These are phyloP conservation scores for Trematomus bernacchii DNA, from an alignment of 2,797 vertebrate genomes.

Conservation along the genomic window DNA sequence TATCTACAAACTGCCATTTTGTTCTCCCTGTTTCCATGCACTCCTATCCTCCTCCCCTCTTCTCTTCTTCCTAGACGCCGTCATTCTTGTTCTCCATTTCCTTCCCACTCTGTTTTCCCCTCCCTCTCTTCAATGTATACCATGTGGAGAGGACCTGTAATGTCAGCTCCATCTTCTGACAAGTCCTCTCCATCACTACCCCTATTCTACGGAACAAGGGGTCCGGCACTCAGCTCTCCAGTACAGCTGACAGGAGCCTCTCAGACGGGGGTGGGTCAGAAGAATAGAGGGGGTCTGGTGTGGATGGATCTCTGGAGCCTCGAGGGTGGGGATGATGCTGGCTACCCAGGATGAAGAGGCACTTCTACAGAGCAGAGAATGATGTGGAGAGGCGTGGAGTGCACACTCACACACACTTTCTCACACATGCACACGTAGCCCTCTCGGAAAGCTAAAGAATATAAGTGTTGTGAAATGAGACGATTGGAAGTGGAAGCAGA, in stretches of 20 bases:
- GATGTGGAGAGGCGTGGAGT: conserved; percentile 26
- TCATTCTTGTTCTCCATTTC: background rate
- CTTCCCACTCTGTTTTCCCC: background rate
- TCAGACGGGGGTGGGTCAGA: conserved; percentile 21
- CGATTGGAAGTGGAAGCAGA: conserved; percentile 4
- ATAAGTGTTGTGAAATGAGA: conserved; percentile 24
- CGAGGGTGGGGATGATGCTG: background rate
- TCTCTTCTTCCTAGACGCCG: background rate
- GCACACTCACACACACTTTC: background rate
- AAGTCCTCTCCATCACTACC: conserved; percentile 47
- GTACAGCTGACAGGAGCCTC: conserved; percentile 37
- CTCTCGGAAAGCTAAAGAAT: conserved; percentile 1
- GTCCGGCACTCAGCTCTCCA: conserved; percentile 21
- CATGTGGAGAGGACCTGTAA: conserved; percentile 47
- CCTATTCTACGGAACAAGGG: conserved; percentile 26
- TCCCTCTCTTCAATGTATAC: conserved; percentile 23
- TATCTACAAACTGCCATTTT: conserved; percentile 28
- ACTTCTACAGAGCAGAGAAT: conserved; percentile 20
- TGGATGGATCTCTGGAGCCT: conserved; percentile 44
- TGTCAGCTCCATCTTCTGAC: conserved; percentile 43
- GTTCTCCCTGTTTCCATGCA: conserved; percentile 21
- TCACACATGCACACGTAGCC: background rate
- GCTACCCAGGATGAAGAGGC: conserved; percentile 38
- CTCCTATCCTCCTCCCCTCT: background rate
- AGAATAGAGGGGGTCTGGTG: conserved; percentile 22